Percentiles rank a stretch among this genome's conserved stretches.
These are phyloP conservation scores for Esox masquinongy DNA, from an alignment of 2,797 vertebrate species.

Conservation along the genomic window DNA sequence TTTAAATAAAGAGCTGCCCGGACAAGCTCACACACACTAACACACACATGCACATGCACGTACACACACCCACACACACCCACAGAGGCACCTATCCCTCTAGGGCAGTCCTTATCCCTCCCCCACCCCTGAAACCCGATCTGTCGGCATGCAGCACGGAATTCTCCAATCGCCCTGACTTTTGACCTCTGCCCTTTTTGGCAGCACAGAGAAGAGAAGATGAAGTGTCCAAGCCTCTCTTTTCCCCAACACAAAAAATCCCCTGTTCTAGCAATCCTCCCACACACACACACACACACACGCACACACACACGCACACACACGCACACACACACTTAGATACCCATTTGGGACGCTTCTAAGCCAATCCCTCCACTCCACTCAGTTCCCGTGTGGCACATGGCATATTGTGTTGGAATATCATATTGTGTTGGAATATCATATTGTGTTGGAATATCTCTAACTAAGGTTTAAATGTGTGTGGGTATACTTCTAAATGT, in stretches of 20 bases:
- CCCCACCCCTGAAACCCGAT: constrained; percentile 80
- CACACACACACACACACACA: constrained; percentile 55
- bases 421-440: constrained; percentile 22
- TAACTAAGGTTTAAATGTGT: constrained; percentile 10
- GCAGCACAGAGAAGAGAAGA: constrained; percentile 84
- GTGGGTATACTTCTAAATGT: not conserved
- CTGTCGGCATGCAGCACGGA: constrained; percentile 83
- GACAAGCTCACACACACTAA: constrained; percentile 51
- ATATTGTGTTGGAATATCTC: no score
- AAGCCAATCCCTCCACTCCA: constrained; percentile 62
- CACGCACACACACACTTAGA: constrained; percentile 45
- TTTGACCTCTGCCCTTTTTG: constrained; percentile 86
- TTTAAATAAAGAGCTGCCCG: constrained; percentile 58
- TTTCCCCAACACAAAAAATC: constrained; percentile 80
- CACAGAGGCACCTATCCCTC: constrained; percentile 75
- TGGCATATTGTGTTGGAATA: constrained; percentile 60
- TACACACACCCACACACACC: constrained; percentile 39
- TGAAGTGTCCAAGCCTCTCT: constrained; percentile 83
- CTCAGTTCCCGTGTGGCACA: constrained; percentile 60
- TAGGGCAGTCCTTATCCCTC: constrained; percentile 66
- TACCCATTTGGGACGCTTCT: constrained; percentile 57
- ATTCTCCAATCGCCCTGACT: constrained; percentile 87
- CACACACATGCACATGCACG: constrained; percentile 22
- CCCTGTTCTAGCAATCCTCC: constrained; percentile 78
- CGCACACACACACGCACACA: constrained; percentile 32